Conservation (phyloP, 2,888 invertebrate species). For the Myopa tessellatipennis region DNA sequence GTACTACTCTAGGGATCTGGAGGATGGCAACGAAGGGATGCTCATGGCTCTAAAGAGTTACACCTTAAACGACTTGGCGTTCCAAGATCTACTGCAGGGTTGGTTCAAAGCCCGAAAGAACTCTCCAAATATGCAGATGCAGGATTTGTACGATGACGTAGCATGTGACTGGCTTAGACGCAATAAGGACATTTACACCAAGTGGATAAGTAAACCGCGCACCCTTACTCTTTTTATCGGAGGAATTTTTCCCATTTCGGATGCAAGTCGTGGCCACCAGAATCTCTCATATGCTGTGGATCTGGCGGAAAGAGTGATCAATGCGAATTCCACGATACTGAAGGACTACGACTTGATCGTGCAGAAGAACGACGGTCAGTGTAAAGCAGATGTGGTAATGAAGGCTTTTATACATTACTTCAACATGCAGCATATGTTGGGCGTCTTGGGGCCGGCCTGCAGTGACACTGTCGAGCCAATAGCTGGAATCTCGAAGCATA, state of each 20-base stretch:
- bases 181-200: conserved; percentile 67
- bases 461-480: conserved; percentile 85
- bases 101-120: conserved; percentile 5
- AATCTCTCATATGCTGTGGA: conserved; percentile 70
- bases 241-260: conserved; percentile 73
- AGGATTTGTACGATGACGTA: conserved; percentile 53
- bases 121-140: conserved; percentile 20
- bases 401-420: conserved; percentile 79
- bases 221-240: conserved; percentile 54
- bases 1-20: conserved; percentile 73
- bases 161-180: conserved; percentile 78
- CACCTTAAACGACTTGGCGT: conserved; percentile 47
- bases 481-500: conserved; percentile 80
- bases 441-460: conserved; percentile 83
- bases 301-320: conserved; percentile 75
- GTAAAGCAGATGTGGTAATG: conserved; percentile 79
- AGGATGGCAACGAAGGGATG: conserved; percentile 57
- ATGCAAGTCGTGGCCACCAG: conserved; percentile 72
- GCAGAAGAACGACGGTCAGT: conserved; percentile 74
- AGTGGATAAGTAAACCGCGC: conserved; percentile 67
- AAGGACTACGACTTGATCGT: conserved; percentile 73
- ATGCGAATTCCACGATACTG: conserved; percentile 72
- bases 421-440: conserved; percentile 72
- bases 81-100: conserved; percentile 40
- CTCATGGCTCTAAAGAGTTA: conserved; percentile 53